Conservation (phyloP, 2,888 invertebrate species). For the Dryadula phaetusa region DNA sequence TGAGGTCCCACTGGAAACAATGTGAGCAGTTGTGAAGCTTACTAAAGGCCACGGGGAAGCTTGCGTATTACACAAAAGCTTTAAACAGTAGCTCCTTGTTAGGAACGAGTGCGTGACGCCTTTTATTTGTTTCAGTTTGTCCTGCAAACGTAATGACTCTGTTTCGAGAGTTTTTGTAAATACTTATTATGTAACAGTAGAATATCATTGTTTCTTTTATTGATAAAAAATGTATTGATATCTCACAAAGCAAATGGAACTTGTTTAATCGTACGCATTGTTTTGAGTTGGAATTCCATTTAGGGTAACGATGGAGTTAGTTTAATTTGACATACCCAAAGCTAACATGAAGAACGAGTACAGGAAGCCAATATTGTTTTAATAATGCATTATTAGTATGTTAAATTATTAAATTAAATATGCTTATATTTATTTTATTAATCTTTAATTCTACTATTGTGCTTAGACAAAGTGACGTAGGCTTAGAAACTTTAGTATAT, state of each 20-base stretch:
- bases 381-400: too few relatives aligned
- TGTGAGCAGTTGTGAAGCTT: slow-evolving; percentile 49
- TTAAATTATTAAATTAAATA: too few relatives aligned
- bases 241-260: not conserved
- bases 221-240: not conserved
- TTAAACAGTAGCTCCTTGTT: slow-evolving; percentile 65
- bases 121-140: slow-evolving; percentile 50
- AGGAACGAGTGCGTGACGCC: slow-evolving; percentile 46
- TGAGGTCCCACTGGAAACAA: slow-evolving; percentile 55
- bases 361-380: too few relatives aligned
- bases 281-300: not conserved
- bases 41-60: slow-evolving; percentile 49
- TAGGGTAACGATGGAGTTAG: too few relatives aligned
- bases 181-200: not conserved
- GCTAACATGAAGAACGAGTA: too few relatives aligned
- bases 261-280: not conserved
- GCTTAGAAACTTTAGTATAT: too few relatives aligned
- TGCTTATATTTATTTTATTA: too few relatives aligned
- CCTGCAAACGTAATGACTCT: slow-evolving; percentile 30
- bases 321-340: too few relatives aligned
- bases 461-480: too few relatives aligned
- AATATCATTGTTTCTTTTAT: not conserved
- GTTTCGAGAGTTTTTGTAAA: slow-evolving; percentile 26
- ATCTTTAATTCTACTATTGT: too few relatives aligned
- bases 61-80: slow-evolving; percentile 49